These are phyloP conservation scores for Arctopsyche grandis DNA, from an alignment of 1,140 invertebrate species.

Conservation along the genomic window DNA sequence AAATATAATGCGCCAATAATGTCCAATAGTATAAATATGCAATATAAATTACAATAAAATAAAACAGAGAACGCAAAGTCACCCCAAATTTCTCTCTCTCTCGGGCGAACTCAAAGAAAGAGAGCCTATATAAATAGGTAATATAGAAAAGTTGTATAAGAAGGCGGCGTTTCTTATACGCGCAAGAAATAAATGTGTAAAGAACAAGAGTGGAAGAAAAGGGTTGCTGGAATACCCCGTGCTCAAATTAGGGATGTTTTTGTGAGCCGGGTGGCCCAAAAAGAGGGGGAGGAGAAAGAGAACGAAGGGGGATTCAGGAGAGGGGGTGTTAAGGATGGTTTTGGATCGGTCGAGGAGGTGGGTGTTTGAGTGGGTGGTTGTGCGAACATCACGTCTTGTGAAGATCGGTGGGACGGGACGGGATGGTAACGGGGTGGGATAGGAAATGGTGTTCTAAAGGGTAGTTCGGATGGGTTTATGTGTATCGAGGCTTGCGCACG, in stretches of 20 bases:
- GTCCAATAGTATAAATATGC: too few relatives aligned
- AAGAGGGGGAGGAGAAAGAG: conserved; percentile 21
- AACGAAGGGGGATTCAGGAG: not conserved
- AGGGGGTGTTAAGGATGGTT: too few relatives aligned
- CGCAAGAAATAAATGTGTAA: conserved; percentile 56
- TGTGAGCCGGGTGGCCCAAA: conserved; percentile 46
- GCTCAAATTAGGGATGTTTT: conserved; percentile 56
- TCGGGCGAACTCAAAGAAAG: conserved; percentile 54
- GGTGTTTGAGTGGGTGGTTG: not conserved
- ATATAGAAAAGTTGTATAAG: conserved; percentile 56
- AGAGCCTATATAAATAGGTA: conserved; percentile 55
- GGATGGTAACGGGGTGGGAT: conserved; percentile 23
- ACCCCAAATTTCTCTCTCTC: conserved; percentile 44
- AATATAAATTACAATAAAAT: conserved; percentile 10
- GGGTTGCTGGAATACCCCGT: conserved; percentile 54
- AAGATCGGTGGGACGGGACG: conserved; percentile 14
- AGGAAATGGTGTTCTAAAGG: conserved; percentile 45
- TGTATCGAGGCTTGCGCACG: conserved; percentile 22
- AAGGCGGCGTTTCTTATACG: conserved; percentile 55
- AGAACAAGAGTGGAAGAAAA: conserved; percentile 55
- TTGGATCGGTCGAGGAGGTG: not conserved
- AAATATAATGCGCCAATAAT: too few relatives aligned
- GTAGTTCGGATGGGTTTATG: conserved; percentile 34
- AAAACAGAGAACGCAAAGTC: conserved; percentile 33
- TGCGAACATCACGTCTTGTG: conserved; percentile 34